phyloP scores from a whole-genome alignment of 2,113 vertebrate genomes.

The Trinectes maculatus region DNA sequence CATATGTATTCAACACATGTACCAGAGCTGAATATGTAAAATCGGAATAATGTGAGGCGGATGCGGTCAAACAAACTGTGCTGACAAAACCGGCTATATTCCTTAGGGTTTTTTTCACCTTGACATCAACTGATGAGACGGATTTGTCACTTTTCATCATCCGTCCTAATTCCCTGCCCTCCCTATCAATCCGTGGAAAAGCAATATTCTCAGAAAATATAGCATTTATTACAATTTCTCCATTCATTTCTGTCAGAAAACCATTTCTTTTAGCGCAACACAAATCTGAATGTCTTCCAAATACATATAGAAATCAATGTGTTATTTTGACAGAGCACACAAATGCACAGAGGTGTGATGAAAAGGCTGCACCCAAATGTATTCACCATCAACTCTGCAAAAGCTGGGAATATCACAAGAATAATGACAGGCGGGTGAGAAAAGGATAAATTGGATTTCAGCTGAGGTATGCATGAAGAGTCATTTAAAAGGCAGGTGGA shows the following conservation, averaged over 20 bases:
- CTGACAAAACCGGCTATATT: not conserved
- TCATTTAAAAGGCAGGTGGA: constrained; percentile 18
- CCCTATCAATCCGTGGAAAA: constrained; percentile 10
- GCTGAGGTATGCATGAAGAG: not conserved
- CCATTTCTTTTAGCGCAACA: not conserved
- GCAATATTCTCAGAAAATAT: constrained; percentile 11
- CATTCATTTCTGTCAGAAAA: constrained; percentile 40
- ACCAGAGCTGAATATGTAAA: not conserved
- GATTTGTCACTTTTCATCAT: constrained; percentile 23
- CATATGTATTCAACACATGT: not conserved
- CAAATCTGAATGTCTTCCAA: not conserved
- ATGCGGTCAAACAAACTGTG: not conserved
- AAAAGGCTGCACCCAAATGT: not conserved
- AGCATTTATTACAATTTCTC: constrained; percentile 2
- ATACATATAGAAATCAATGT: not conserved
- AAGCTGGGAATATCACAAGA: constrained; percentile 3
- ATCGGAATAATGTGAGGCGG: not conserved
- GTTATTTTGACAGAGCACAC: not conserved
- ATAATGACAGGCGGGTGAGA: not conserved
- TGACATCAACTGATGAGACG: constrained; percentile 3
- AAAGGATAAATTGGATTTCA: constrained; percentile 29
- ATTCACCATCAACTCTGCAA: not conserved
- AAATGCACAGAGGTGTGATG: constrained; percentile 9
- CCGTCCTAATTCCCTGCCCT: constrained; percentile 19
- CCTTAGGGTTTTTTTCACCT: not conserved